Conservation (phyloP, 2,113 vertebrate genomes). For the Tachuris rubrigastra region DNA sequence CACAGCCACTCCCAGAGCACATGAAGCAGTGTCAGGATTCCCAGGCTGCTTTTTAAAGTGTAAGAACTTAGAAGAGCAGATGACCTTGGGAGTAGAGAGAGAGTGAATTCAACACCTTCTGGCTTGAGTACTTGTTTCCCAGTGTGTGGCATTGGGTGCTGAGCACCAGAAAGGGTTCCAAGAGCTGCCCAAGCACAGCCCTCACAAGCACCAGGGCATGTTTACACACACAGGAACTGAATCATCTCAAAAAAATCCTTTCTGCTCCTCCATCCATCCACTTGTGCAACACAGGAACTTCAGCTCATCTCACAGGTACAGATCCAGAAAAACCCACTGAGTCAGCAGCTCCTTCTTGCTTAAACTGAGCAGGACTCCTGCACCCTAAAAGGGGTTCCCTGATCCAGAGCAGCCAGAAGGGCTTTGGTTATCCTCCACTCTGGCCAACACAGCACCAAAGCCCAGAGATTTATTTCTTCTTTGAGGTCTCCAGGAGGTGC, state of each 20-base stretch:
- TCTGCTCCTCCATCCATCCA: not conserved
- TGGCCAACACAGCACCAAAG: not conserved
- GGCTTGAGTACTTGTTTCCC: too few species aligned
- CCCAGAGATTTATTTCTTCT: not conserved
- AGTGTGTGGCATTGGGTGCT: accelerated
- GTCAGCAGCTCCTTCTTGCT: not conserved
- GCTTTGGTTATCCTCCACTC: not conserved
- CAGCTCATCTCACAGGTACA: not conserved
- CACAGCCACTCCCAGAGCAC: not conserved
- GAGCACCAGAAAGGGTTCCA: not conserved
- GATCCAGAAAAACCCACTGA: accelerated
- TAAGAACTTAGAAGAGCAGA: not conserved
- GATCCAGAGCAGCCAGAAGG: not conserved
- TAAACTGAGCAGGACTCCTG: accelerated
- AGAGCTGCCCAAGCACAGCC: accelerated
- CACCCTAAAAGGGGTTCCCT: not conserved
- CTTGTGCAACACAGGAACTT: not conserved
- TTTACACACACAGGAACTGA: too few species aligned
- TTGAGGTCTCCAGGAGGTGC: not conserved
- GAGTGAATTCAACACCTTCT: not conserved
- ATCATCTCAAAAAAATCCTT: not conserved
- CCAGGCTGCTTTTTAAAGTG: not conserved
- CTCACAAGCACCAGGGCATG: not conserved
- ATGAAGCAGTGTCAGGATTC: not conserved
- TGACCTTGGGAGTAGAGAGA: not conserved